These are phyloP conservation scores for Huso huso DNA, from an alignment of 2,797 vertebrate species.

Conservation along the genomic window DNA sequence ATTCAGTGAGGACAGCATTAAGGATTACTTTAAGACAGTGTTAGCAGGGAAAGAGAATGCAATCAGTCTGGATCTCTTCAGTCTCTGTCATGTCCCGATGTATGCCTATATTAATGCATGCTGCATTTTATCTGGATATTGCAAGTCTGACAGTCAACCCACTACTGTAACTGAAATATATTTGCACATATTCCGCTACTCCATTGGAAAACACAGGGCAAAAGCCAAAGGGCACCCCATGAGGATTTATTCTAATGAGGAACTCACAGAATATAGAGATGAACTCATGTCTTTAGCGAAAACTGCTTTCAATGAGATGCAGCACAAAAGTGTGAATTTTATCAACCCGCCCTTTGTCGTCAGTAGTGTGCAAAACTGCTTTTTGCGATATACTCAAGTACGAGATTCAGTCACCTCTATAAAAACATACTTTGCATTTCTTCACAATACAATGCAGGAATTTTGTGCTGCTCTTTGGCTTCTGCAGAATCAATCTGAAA, in stretches of 20 bases:
- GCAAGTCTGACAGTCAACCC: background rate
- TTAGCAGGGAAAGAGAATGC: constrained; percentile 14
- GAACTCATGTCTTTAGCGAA: constrained; percentile 15
- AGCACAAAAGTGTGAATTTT: constrained; percentile 19
- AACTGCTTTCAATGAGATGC: constrained; percentile 17
- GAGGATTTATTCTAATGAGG: constrained; percentile 13
- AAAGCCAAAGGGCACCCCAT: background rate
- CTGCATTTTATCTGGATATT: constrained; percentile 16
- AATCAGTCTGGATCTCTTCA: constrained; percentile 35
- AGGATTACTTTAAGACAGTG: constrained; percentile 22
- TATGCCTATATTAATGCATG: constrained; percentile 36
- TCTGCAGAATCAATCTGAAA: constrained; percentile 25
- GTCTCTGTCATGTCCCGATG: constrained; percentile 43
- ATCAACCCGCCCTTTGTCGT: constrained; percentile 6
- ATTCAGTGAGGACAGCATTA: constrained; percentile 22
- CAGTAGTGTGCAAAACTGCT: constrained; percentile 15
- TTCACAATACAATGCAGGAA: constrained; percentile 46
- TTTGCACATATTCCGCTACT: constrained; percentile 23
- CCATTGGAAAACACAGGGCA: constrained; percentile 14
- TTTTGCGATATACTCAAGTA: constrained; percentile 15
- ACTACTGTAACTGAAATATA: constrained; percentile 28
- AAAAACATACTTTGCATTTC: constrained; percentile 21
- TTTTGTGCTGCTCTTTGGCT: constrained; percentile 46
- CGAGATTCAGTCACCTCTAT: constrained; percentile 7
- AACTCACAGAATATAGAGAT: constrained; percentile 15